Percentiles rank a stretch among this genome's conserved stretches.
Evolutionary conservation across 2,113 vertebrate species (phyloP).

Genomic region (Isurus oxyrinchus): DNA sequence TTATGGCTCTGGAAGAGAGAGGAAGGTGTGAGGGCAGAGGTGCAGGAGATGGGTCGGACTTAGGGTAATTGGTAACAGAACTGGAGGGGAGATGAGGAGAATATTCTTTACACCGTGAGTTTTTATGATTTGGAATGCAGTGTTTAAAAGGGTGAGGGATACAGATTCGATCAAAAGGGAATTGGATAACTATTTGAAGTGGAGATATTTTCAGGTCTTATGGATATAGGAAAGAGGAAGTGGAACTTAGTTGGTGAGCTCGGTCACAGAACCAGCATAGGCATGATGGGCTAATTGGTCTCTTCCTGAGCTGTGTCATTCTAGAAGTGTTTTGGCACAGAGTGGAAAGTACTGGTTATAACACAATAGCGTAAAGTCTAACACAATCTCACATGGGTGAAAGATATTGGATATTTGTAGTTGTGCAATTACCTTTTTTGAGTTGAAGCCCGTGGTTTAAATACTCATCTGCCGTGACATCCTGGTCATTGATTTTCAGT

Average conservation of each 20-base stretch:
- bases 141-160: neutral
- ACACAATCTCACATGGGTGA: neutral
- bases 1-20: no score
- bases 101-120: no score
- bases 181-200: neutral
- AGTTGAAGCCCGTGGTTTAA: slow-evolving; percentile 49
- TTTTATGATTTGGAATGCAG: no score
- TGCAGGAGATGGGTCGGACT: neutral
- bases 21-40: no score
- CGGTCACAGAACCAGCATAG: neutral
- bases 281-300: neutral
- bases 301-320: neutral
- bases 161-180: neutral
- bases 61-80: neutral
- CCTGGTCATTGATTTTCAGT: slow-evolving; percentile 40
- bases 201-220: neutral
- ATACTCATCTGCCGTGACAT: slow-evolving; percentile 47
- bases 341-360: neutral
- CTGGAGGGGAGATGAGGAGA: no score
- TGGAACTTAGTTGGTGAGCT: neutral
- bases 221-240: neutral
- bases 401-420: neutral
- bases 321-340: neutral
- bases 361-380: neutral
- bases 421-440: slow-evolving; percentile 42